Evolutionary conservation across 2,797 vertebrate species (phyloP).

Genomic region (Buceros bicornis): DNA sequence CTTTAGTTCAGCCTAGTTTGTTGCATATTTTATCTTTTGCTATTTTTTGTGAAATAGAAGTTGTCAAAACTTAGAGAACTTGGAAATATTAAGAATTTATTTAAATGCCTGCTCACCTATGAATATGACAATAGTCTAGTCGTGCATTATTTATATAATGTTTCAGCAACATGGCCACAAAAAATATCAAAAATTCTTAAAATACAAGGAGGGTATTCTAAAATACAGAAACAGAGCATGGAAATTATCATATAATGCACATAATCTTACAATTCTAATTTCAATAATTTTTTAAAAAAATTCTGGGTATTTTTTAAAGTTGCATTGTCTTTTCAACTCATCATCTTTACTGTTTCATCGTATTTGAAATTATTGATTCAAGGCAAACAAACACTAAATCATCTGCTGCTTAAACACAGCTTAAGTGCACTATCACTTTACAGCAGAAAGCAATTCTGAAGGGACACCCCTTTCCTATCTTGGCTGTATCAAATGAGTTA

Average conservation of each 20-base stretch:
- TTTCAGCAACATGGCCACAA: not conserved
- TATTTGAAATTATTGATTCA: not conserved
- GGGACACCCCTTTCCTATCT: conserved; percentile 3
- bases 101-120: not conserved
- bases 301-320: not conserved
- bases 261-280: not conserved
- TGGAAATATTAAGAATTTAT: not conserved
- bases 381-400: not conserved
- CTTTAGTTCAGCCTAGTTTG: not conserved
- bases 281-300: not conserved
- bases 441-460: conserved; percentile 12
- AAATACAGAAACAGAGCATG: not conserved
- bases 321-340: not conserved
- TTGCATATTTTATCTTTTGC: not conserved
- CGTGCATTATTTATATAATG: not conserved
- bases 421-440: not conserved
- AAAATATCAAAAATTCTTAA: not conserved
- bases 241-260: not conserved
- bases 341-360: not conserved
- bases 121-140: not conserved
- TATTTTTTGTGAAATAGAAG: not conserved
- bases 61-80: not conserved
- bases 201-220: not conserved
- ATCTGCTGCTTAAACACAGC: not conserved
- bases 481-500: conserved; percentile 22